Conservation (phyloP, 2,888 invertebrate species). For the Drosophila algonquin region DNA sequence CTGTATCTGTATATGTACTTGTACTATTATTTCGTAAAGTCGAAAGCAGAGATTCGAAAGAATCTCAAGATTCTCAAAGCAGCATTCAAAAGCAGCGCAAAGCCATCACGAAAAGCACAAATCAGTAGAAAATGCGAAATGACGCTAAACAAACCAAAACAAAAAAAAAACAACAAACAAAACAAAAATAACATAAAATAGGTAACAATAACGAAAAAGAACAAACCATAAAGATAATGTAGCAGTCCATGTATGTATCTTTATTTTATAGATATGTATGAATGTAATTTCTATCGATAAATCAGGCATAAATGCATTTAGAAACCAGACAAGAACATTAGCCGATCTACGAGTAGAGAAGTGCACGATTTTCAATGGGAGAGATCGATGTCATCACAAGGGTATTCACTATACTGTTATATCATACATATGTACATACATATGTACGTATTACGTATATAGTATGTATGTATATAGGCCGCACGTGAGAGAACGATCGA, state of each 20-base stretch:
- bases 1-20: slow-evolving; percentile 55
- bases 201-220: slow-evolving; percentile 35
- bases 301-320: slow-evolving; percentile 74
- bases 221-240: slow-evolving; percentile 44
- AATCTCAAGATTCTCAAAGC: slow-evolving; percentile 38
- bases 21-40: slow-evolving; percentile 16
- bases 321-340: slow-evolving; percentile 44
- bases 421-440: background rate
- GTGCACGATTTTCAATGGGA: slow-evolving; percentile 2
- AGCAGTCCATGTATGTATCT: slow-evolving; percentile 74
- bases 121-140: slow-evolving; percentile 53
- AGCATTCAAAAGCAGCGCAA: slow-evolving; percentile 57
- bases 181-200: slow-evolving; percentile 47
- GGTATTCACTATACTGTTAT: slow-evolving; percentile 20
- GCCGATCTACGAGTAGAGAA: slow-evolving; percentile 4
- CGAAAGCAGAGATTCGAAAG: slow-evolving; percentile 11
- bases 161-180: slow-evolving; percentile 18
- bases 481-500: slow-evolving; percentile 33
- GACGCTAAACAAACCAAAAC: slow-evolving; percentile 8
- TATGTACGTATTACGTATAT: background rate
- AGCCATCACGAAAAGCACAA: slow-evolving; percentile 73
- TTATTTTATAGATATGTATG: slow-evolving; percentile 68
- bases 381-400: slow-evolving; percentile 14
- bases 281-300: slow-evolving; percentile 71
- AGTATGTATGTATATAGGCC: slow-evolving; percentile 4